These are phyloP conservation scores for Camponotus fellah DNA, from an alignment of 2,888 invertebrate genomes.

Conservation along the genomic window DNA sequence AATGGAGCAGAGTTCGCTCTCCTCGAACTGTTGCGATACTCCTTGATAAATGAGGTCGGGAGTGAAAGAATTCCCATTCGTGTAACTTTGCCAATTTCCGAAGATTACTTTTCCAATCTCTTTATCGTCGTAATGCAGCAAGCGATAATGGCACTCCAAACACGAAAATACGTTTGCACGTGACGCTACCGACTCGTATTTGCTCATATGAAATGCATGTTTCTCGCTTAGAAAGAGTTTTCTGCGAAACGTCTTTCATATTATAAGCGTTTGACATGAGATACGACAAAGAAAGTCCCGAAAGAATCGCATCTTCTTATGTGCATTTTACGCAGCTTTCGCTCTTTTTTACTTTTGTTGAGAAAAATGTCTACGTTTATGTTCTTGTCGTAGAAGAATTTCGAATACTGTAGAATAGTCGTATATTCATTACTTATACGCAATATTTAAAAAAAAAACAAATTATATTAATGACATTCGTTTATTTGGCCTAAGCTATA, in stretches of 20 bases:
- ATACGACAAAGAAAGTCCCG: conserved; percentile 33
- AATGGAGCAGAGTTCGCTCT: background rate
- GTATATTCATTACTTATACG: background rate
- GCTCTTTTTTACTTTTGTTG: conserved; percentile 35
- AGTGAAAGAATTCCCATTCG: conserved; percentile 33
- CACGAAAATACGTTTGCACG: conserved; percentile 63
- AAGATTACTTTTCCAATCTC: conserved; percentile 60
- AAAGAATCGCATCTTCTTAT: conserved; percentile 14
- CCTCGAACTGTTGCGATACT: background rate
- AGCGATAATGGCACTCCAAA: conserved; percentile 25
- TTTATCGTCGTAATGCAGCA: conserved; percentile 45
- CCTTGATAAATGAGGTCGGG: conserved; percentile 60
- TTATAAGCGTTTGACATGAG: conserved; percentile 41
- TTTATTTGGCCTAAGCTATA: background rate
- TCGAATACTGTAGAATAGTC: background rate
- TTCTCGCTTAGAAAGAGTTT: conserved; percentile 56
- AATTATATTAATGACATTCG: background rate
- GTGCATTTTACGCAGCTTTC: background rate
- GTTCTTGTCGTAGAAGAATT: background rate
- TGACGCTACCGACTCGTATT: conserved; percentile 30
- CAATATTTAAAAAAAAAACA: background rate
- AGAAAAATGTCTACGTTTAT: background rate
- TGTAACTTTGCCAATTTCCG: conserved; percentile 63
- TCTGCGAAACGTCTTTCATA: conserved; percentile 32
- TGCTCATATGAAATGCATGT: background rate